Evolutionary conservation across 1,140 invertebrate species (phyloP).

Genomic region (Drosophila jambulina): DNA sequence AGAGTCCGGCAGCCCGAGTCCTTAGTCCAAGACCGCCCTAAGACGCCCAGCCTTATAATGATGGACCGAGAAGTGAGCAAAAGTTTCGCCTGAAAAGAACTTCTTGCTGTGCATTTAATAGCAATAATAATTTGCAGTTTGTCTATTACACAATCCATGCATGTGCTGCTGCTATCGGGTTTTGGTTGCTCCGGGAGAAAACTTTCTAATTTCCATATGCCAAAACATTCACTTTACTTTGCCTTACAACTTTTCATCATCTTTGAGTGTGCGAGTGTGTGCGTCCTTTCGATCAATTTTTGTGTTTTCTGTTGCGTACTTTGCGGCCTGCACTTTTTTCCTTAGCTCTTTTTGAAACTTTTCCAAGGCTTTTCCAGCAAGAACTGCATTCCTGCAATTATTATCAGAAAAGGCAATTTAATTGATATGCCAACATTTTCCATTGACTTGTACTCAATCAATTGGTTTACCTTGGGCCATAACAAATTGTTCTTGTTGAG

Average conservation of each 20-base stretch:
- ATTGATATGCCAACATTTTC: conserved; percentile 48
- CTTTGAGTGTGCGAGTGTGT: conserved; percentile 22
- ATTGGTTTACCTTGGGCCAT: conserved; percentile 29
- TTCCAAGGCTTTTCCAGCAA: conserved; percentile 44
- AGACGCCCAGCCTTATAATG: conserved; percentile 70
- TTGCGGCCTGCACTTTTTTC: conserved; percentile 47
- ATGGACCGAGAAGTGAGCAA: conserved; percentile 65
- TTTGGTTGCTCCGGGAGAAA: conserved; percentile 46
- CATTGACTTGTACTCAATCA: conserved; percentile 7
- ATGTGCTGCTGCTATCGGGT: conserved; percentile 46
- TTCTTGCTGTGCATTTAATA: conserved; percentile 80
- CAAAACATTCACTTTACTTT: conserved; percentile 61
- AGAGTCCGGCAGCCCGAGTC: not conserved
- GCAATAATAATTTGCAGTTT: conserved; percentile 81
- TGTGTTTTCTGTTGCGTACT: conserved; percentile 53
- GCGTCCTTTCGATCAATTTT: conserved; percentile 38
- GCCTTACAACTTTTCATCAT: conserved; percentile 59
- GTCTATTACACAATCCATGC: conserved; percentile 66
- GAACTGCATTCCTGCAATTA: conserved; percentile 65
- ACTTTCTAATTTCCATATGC: conserved; percentile 75
- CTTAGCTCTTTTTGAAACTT: conserved; percentile 46
- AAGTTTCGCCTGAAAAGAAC: conserved; percentile 67
- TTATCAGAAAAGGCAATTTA: conserved; percentile 66
- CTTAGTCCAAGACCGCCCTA: conserved; percentile 33
- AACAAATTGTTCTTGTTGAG: not conserved